Percentiles rank a stretch among this genome's conserved stretches.
These are phyloP conservation scores for Hylaeus volcanicus DNA, from an alignment of 1,140 invertebrate species.

Conservation along the genomic window DNA sequence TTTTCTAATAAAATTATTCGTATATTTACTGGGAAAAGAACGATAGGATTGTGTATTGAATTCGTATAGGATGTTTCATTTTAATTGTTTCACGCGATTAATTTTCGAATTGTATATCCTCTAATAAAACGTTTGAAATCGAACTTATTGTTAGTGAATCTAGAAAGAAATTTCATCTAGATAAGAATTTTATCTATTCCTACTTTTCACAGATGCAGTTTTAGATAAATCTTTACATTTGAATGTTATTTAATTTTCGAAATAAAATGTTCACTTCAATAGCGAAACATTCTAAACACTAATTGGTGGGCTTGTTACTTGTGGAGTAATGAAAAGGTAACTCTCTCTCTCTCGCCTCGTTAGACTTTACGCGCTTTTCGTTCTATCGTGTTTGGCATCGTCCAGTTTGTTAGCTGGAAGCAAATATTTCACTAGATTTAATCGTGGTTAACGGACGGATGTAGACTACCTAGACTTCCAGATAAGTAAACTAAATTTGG, in stretches of 20 bases:
- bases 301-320: neutral
- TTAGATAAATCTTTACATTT: neutral
- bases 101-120: too few relatives aligned
- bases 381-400: conserved; percentile 27
- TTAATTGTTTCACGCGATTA: too few relatives aligned
- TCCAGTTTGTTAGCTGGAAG: conserved; percentile 66
- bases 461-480: conserved; percentile 69
- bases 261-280: neutral
- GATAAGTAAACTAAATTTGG: conserved; percentile 77
- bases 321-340: conserved; percentile 3
- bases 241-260: neutral
- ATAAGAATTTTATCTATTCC: too few relatives aligned
- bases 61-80: too few relatives aligned
- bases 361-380: neutral
- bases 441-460: conserved; percentile 71
- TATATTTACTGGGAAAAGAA: too few relatives aligned
- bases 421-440: conserved; percentile 76
- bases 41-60: too few relatives aligned
- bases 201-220: too few relatives aligned
- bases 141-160: too few relatives aligned
- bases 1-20: too few relatives aligned
- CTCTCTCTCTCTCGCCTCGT: conserved; percentile 4
- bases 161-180: too few relatives aligned
- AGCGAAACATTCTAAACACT: neutral
- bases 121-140: too few relatives aligned